Conservation (phyloP, 2,797 vertebrate genomes). For the Cyprinella venusta region DNA sequence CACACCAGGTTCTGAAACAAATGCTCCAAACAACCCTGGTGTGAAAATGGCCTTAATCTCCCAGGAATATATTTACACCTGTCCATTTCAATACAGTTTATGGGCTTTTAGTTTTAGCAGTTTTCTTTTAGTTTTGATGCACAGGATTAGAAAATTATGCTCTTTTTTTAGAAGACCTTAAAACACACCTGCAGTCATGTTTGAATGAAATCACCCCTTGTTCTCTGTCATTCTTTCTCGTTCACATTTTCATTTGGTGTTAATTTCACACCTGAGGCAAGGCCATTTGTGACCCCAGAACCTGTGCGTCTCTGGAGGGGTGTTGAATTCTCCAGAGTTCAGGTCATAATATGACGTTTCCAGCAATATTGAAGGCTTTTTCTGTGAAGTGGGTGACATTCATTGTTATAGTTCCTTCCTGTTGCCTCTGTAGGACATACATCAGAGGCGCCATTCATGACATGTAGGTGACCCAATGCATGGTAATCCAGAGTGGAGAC, state of each 20-base stretch:
- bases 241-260: constrained; percentile 72
- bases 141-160: constrained; percentile 4
- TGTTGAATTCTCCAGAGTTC: constrained; percentile 74
- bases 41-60: not conserved
- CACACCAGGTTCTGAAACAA: not conserved
- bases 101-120: not conserved
- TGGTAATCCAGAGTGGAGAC: constrained; percentile 13
- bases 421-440: constrained; percentile 10
- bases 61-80: not conserved
- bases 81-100: not conserved
- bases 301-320: constrained; percentile 74
- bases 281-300: constrained; percentile 77
- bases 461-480: constrained; percentile 26
- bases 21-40: not conserved
- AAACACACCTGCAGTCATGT: constrained; percentile 33
- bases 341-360: constrained; percentile 76
- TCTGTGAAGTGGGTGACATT: constrained; percentile 9
- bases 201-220: constrained; percentile 7
- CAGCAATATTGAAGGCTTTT: constrained; percentile 59
- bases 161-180: constrained; percentile 5
- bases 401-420: constrained; percentile 32
- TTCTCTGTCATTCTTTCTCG: constrained; percentile 9
- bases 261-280: constrained; percentile 77
- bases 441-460: constrained; percentile 8
- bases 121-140: not conserved